phyloP scores from a whole-genome alignment of 2,113 vertebrate genomes.

The Corythornis vintsioides region DNA sequence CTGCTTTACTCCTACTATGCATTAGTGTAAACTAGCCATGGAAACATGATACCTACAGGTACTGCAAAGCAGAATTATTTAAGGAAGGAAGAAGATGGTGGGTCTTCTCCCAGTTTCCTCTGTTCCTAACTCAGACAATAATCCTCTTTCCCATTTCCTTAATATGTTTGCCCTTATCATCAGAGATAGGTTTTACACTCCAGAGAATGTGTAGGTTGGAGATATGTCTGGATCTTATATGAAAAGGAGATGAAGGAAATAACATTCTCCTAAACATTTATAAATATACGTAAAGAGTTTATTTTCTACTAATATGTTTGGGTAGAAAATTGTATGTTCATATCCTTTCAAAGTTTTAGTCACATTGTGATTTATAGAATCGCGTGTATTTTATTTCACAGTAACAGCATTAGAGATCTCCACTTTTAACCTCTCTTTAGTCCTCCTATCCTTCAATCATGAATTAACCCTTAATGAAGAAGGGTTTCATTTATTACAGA shows the following conservation, averaged over 20 bases:
- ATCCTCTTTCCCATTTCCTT: background rate
- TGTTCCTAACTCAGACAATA: background rate
- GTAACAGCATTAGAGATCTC: background rate
- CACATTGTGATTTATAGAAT: background rate
- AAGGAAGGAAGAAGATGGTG: background rate
- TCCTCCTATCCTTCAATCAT: background rate
- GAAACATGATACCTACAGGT: background rate
- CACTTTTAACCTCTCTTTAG: background rate
- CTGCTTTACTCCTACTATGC: background rate
- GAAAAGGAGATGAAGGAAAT: background rate
- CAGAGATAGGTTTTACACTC: background rate
- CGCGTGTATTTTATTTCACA: background rate
- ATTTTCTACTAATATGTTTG: background rate
- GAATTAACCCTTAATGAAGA: background rate
- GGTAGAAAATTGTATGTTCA: background rate
- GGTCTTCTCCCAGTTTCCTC: background rate
- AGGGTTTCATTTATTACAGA: background rate
- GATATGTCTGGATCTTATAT: background rate
- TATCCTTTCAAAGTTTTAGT: background rate
- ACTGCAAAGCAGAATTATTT: background rate
- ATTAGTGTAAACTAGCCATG: background rate
- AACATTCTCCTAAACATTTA: background rate
- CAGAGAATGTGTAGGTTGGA: background rate
- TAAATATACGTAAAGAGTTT: background rate
- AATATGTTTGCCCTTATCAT: background rate